Evolutionary conservation across 2,888 invertebrate genomes (phyloP), one percentile per base, ranked within the genome.

Genomic region (Cistogaster globosa): DNA sequence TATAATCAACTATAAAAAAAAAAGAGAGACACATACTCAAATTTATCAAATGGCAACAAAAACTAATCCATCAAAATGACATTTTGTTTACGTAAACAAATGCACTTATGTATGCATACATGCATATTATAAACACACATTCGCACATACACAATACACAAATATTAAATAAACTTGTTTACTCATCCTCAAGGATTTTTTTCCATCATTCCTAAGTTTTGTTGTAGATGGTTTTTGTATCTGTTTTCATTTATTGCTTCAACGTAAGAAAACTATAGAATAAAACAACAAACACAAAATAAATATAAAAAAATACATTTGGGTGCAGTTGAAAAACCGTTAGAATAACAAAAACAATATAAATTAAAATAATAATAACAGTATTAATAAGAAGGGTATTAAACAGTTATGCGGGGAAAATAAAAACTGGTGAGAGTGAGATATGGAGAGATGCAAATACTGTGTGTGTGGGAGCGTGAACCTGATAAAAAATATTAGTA

Each of bases 41-140:
- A 81, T 81, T 81, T 81, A 78, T 85, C 74, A 85, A 81, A 78
- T 78, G 77, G 42, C 74, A 81, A 75, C 81, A 82, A 82, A 85
- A 85, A 78, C 85, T 85, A 85, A 85, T 85, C 85, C 82, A 85
- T 85, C 85, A 85, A 82, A 85, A 74, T 82, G 85, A 75, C 85
- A 82, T 78, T 78, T 82, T 81, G 84, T 81, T 77, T 81, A 81
- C 78, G 81, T 82, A 81, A 74, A 81, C 63, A 78, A 80, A 60
- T 62, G 65, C 51, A 80, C 63, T 71, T 71, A 63, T 60, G 58
- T 80, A 60, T 74, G 45, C 51, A 74, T 8, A 36, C 60, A 72
- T 45, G 18, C 53, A 77, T 20, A 20, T 16, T n/a, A 38, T 22
- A 14, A 20, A 71, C 36, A 20, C 4, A n/a, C 6, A 63, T 20